Percentiles rank a stretch among this genome's conserved stretches.
Evolutionary conservation across 1,140 invertebrate species (phyloP).

Genomic region (Uloborus diversus): DNA sequence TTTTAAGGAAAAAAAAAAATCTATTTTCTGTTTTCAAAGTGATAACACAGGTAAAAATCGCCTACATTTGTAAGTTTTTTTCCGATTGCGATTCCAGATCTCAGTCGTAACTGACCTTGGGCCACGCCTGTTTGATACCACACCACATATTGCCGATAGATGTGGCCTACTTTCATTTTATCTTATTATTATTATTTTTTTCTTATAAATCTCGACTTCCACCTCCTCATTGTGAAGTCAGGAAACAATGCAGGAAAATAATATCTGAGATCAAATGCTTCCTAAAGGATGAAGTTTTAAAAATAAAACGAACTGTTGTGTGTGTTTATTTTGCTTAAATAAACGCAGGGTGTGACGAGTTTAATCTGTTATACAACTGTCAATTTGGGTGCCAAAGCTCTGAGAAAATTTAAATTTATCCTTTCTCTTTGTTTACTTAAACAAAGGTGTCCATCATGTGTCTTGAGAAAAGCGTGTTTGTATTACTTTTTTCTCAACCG

Average conservation of each 20-base stretch:
- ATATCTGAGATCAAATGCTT: too few relatives aligned
- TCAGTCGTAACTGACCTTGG: conserved; percentile 1
- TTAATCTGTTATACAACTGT: conserved; percentile 1
- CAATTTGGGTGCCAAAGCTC: background rate
- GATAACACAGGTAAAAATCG: too few relatives aligned
- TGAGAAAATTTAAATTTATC: too few relatives aligned
- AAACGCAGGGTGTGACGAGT: background rate
- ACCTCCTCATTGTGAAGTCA: background rate
- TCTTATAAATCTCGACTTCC: background rate
- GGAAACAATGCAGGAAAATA: background rate
- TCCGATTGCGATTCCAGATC: too few relatives aligned
- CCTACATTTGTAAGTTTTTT: too few relatives aligned
- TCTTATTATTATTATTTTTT: background rate
- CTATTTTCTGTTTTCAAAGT: too few relatives aligned
- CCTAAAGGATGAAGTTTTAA: too few relatives aligned
- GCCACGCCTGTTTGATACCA: background rate
- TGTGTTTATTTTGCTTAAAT: background rate
- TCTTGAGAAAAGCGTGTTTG: background rate
- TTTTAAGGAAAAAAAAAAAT: too few relatives aligned
- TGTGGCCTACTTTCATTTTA: conserved; percentile 22
- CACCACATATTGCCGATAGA: background rate
- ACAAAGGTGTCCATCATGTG: background rate
- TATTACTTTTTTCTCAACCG: too few relatives aligned
- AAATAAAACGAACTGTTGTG: background rate
- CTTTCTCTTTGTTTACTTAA: background rate